Percentiles rank a stretch among this genome's conserved stretches.
These are phyloP conservation scores for Smutsia temminckii DNA, from an alignment of 2,797 vertebrate genomes.

Conservation along the genomic window DNA sequence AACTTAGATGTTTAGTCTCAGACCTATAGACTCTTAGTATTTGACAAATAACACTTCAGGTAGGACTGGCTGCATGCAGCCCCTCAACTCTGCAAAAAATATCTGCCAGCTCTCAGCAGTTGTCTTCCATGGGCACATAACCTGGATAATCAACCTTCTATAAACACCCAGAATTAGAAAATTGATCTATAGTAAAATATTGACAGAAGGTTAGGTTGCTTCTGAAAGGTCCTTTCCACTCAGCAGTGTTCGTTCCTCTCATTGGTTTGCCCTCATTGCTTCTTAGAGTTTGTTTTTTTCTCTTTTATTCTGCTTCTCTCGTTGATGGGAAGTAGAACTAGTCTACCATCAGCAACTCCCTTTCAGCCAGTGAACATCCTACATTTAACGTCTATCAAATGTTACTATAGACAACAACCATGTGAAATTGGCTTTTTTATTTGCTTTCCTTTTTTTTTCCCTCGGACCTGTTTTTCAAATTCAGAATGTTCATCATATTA, in stretches of 20 bases:
- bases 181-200: not conserved
- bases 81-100: not conserved
- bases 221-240: not conserved
- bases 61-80: not conserved
- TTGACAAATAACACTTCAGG: not conserved
- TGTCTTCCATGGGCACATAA: not conserved
- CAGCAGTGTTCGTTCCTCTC: not conserved
- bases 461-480: not conserved
- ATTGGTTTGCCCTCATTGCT: not conserved
- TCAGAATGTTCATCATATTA: constrained; percentile 26
- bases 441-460: not conserved
- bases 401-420: not conserved
- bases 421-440: not conserved
- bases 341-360: not conserved
- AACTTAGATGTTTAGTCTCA: not conserved
- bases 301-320: not conserved
- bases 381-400: not conserved
- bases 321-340: not conserved
- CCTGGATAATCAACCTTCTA: not conserved
- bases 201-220: not conserved
- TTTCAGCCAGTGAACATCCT: not conserved
- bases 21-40: not conserved
- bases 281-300: not conserved
- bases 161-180: not conserved
- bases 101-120: not conserved